These are phyloP conservation scores for Pseudomugil tenellus DNA, from an alignment of 2,797 vertebrate species.

Conservation along the genomic window DNA sequence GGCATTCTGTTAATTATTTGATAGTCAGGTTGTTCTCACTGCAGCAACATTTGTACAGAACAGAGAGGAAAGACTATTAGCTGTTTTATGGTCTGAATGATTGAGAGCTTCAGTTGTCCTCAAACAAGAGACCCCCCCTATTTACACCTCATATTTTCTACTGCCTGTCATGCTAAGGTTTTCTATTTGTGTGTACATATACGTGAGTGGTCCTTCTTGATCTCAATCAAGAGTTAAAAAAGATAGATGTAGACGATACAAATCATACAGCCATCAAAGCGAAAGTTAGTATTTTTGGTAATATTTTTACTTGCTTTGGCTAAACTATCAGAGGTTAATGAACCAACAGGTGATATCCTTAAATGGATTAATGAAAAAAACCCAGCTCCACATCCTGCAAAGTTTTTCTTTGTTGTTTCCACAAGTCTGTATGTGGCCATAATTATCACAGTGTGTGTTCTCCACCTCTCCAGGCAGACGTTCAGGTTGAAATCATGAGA, in stretches of 20 bases:
- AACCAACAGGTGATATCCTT: not conserved
- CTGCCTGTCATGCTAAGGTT: not conserved
- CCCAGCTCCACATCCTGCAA: conserved; percentile 22
- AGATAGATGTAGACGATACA: not conserved
- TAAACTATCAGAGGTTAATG: conserved; percentile 14
- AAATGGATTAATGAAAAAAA: conserved; percentile 17
- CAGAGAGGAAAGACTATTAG: not conserved
- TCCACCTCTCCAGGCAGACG: conserved; percentile 86
- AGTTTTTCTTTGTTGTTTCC: conserved; percentile 21
- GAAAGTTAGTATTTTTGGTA: conserved; percentile 11
- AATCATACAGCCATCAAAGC: not conserved
- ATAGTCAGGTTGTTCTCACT: not conserved
- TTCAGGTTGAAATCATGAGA: conserved; percentile 89
- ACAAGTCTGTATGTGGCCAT: conserved; percentile 29
- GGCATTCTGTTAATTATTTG: not conserved
- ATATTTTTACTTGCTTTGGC: not conserved
- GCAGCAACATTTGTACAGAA: conserved; percentile 3
- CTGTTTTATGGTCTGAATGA: conserved; percentile 3
- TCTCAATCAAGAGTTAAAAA: not conserved
- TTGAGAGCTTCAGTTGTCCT: conserved; percentile 16
- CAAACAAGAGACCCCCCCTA: not conserved
- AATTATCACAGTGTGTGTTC: conserved; percentile 51
- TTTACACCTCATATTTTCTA: too few relatives aligned
- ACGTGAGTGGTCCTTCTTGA: not conserved
- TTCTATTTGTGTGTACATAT: not conserved